A percentile compares a stretch with the other conserved stretches of the same genome.
These are phyloP conservation scores for Irena cyanogastra DNA, from an alignment of 2,113 vertebrate genomes.

Conservation along the genomic window DNA sequence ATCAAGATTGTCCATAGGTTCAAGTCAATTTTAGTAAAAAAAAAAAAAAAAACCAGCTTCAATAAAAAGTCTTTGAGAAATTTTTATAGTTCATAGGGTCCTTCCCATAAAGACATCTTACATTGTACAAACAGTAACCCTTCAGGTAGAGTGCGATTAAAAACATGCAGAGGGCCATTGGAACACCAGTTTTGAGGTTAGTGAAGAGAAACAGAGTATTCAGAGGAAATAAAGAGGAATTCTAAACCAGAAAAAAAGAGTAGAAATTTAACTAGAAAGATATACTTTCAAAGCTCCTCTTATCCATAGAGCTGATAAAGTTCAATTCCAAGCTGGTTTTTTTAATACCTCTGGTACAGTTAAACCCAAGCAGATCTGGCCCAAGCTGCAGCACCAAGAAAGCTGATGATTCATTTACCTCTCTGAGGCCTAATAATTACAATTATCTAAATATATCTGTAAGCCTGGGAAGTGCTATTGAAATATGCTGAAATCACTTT, in stretches of 20 bases:
- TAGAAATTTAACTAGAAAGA: background rate
- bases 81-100: background rate
- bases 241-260: background rate
- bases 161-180: background rate
- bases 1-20: background rate
- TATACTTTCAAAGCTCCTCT: background rate
- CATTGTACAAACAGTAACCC: background rate
- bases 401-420: background rate
- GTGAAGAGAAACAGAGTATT: background rate
- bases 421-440: background rate
- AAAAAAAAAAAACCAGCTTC: background rate
- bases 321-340: rapidly evolving
- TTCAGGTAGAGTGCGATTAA: background rate
- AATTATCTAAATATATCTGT: background rate
- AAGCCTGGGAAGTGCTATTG: background rate
- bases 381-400: background rate
- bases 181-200: no score
- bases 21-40: background rate
- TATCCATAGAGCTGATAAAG: background rate
- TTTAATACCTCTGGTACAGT: background rate
- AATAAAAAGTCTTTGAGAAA: background rate
- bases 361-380: background rate
- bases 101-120: background rate
- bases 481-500: background rate
- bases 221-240: background rate